Percentiles rank a stretch among this genome's conserved stretches.
phyloP scores from a whole-genome alignment of 2,888 invertebrate species.

The Acrobasis suavella region DNA sequence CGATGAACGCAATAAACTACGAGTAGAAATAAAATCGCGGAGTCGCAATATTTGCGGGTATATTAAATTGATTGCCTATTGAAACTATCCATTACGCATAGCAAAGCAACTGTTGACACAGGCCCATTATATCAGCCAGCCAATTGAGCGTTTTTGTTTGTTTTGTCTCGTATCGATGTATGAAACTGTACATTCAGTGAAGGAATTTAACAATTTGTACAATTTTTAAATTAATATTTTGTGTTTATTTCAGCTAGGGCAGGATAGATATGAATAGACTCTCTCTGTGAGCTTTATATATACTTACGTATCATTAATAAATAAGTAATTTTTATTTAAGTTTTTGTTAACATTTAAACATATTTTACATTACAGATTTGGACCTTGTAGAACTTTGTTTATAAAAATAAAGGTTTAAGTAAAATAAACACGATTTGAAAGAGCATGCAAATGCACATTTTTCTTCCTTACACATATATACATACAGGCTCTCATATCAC shows the following conservation, averaged over 20 bases:
- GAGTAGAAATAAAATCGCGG: conserved; percentile 68
- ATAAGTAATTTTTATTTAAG: too few relatives aligned
- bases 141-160: conserved; percentile 20
- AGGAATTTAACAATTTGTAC: not conserved
- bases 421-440: too few relatives aligned
- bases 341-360: too few relatives aligned
- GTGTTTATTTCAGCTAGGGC: too few relatives aligned
- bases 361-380: too few relatives aligned
- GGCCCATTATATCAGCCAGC: conserved; percentile 27
- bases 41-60: conserved; percentile 53
- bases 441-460: too few relatives aligned
- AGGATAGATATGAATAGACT: too few relatives aligned
- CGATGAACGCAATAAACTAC: conserved; percentile 64
- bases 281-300: too few relatives aligned
- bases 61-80: conserved; percentile 68
- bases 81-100: conserved; percentile 54
- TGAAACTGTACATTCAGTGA: not conserved
- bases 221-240: not conserved
- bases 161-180: conserved; percentile 3
- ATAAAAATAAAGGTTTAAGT: too few relatives aligned
- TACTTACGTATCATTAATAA: too few relatives aligned
- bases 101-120: conserved; percentile 64
- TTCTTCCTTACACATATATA: not conserved
- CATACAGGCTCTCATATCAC: not conserved
- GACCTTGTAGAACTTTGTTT: too few relatives aligned